Base-by-base conservation (phyloP, 2,113 vertebrate genomes). In the Protomyctophum bolini region DNA sequence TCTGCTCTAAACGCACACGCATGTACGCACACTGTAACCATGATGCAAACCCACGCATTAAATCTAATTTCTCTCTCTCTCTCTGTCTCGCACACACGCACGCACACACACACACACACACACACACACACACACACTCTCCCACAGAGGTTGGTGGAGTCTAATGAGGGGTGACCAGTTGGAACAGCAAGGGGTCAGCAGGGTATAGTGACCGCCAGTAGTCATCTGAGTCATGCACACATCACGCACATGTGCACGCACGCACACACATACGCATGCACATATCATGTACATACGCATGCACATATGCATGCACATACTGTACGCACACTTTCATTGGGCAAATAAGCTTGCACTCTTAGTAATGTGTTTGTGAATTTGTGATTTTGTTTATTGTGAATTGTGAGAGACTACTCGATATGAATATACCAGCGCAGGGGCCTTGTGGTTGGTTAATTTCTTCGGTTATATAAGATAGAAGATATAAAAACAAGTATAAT, bases 101-200 rank as follows among this genome's bases (percentile, higher is more conserved):
- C 59, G 14, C 10, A 12, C 33, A 45, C 33, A 60, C 58, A 41
- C 9, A 60, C 28, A 41, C 10, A 41, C 29, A 60, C 58, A 11
- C 29, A 45, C 9, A 45, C 41, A 45, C 58, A 60, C 10, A 60
- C 29, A 60, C 15, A 7, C 28, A 60, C 28, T 68, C 67, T 72
- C 66, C 82, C 74, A 63, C 57, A 60, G 49, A 69, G 52, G 65
- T 76, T 70, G 70, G 79, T 71, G 5, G 65, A 69, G 77, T 52
- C 50, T 85, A 83, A 80, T 85, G 71, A 86, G 81, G 70, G 75
- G 75, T 12, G 57, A 75, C 74, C 81, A 75, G 47, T 74, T 3
- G 28, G 77, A 83, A 77, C 68, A 73, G 61, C 0, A n/a, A 71
- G 41, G 62, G 51, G 65, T 79, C 73, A 76, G 58, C 71, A 70